Evolutionary conservation across 2,888 invertebrate species (phyloP), one percentile per base, ranked within the genome.

Genomic region (Liodrosophila aerea): DNA sequence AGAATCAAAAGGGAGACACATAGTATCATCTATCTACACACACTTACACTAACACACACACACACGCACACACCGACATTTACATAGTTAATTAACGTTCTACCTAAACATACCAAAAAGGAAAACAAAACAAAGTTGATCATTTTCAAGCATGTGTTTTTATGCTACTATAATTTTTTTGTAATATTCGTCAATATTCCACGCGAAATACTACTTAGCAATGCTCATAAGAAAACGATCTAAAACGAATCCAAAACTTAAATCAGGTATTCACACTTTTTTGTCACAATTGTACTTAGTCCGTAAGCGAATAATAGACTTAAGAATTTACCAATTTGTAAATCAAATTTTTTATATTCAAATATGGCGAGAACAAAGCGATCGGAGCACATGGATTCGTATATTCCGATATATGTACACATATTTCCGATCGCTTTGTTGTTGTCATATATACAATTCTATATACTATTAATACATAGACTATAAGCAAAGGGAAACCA

Each of bases 161-260:
- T 47, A 56, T 60, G 41, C 50, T 50, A n/a, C n/a, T n/a, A n/a
- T 15, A 51, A 54, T 45, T 74, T 74, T 64, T 77, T 43, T n/a
- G n/a, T n/a, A n/a, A n/a, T n/a, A n/a, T n/a, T 50, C 46, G 40
- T 34, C 47, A 27, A 64, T 36, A 41, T 45, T 49, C 16, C 29
- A 30, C 7, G 40, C 16, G 7, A 49, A 40, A 13, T 18, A 29
- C 33, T 33, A 8, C 4, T 41, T 41, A 30, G 47, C 36, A 63
- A 70, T 81, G 78, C 77, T 78, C 84, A 83, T 80, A 76, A 76
- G 67, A 63, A 51, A 73, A 62, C 56, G 52, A 62, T 74, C 60
- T 68, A 78, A 83, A 67, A 76, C 85, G 85, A 78, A 78, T 78
- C 78, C 85, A 78, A 78, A 78, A 78, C 84, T 77, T 81, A 84